These are phyloP conservation scores for Melospiza georgiana DNA, from an alignment of 2,113 vertebrate genomes.

Conservation along the genomic window DNA sequence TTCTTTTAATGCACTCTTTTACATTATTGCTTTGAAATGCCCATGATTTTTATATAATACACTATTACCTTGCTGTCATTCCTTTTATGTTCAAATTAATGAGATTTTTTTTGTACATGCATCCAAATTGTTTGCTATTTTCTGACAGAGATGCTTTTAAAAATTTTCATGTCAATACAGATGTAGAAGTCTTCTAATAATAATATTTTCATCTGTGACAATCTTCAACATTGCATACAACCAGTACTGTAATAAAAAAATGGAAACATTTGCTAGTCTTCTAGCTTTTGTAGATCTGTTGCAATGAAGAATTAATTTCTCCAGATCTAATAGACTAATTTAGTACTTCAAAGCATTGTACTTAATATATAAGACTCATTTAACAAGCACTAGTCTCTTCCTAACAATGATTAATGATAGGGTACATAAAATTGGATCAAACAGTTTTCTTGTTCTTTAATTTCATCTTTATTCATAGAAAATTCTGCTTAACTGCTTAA, in stretches of 20 bases:
- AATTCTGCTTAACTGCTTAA: constrained; percentile 23
- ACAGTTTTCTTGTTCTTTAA: constrained; percentile 32
- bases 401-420: constrained; percentile 49
- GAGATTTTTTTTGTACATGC: neutral
- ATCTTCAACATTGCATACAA: neutral
- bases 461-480: constrained; percentile 49
- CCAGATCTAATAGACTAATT: constrained; percentile 24
- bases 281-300: neutral
- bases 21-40: neutral
- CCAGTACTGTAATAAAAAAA: neutral
- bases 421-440: constrained; percentile 37
- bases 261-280: neutral
- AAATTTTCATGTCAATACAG: neutral
- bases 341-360: constrained; percentile 33
- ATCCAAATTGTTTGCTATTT: neutral
- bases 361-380: constrained; percentile 44
- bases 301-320: constrained; percentile 15
- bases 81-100: constrained; percentile 3
- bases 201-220: neutral
- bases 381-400: neutral
- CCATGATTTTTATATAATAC: neutral
- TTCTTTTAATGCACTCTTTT: neutral
- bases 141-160: neutral
- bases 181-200: neutral
- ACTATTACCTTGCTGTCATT: neutral